phyloP scores from a whole-genome alignment of 2,888 invertebrate genomes.

The Bugulina stolonifera region DNA sequence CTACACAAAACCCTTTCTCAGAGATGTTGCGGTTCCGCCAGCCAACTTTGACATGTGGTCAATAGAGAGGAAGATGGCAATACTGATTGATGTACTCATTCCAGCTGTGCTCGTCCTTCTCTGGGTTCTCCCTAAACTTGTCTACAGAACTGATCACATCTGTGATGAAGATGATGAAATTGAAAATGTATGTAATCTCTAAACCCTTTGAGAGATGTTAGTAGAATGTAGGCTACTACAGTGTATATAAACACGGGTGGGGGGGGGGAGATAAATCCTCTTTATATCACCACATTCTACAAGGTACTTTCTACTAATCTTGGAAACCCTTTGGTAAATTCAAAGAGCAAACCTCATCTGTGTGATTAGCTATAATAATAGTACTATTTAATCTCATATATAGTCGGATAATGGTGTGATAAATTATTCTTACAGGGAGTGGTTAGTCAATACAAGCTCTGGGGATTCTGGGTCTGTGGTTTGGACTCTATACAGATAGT shows the following conservation, averaged over 20 bases:
- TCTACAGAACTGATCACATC: not conserved
- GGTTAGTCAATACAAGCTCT: not conserved
- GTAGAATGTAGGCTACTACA: too few species aligned
- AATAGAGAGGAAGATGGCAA: not conserved
- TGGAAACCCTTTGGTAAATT: too few species aligned
- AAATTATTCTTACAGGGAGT: not conserved
- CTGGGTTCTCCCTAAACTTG: not conserved
- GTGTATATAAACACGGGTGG: too few species aligned
- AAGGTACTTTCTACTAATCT: too few species aligned
- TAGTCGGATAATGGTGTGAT: not conserved
- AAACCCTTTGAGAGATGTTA: too few species aligned
- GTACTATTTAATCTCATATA: too few species aligned
- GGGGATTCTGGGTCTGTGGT: conserved; percentile 27
- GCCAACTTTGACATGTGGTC: conserved; percentile 24
- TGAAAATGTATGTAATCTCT: not conserved
- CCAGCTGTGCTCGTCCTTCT: not conserved
- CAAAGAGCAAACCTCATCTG: too few species aligned
- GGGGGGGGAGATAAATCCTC: too few species aligned
- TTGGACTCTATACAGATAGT: conserved; percentile 2
- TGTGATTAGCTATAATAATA: too few species aligned
- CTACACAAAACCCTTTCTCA: not conserved
- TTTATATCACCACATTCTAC: too few species aligned
- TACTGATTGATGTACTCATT: not conserved
- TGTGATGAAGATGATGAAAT: not conserved
- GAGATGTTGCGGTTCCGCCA: not conserved